These are phyloP conservation scores for Agriopis leucophaearia DNA, from an alignment of 2,888 invertebrate genomes.

Conservation along the genomic window DNA sequence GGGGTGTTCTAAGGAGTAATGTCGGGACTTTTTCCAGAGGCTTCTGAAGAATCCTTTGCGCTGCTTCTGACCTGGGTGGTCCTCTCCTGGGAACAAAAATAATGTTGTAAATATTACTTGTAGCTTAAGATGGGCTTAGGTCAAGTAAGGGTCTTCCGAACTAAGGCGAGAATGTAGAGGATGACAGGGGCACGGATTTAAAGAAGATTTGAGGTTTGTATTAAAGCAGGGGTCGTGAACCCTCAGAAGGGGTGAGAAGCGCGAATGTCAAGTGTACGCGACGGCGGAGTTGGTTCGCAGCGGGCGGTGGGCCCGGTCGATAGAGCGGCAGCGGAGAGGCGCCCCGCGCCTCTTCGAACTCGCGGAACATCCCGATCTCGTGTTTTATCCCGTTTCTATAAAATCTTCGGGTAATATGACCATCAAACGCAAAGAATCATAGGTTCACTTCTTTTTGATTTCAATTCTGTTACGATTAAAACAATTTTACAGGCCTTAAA, in stretches of 20 bases:
- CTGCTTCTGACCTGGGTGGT: conserved; percentile 89
- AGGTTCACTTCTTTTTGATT: not conserved
- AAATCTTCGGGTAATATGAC: not conserved
- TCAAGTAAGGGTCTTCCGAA: no score
- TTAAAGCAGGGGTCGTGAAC: conserved; percentile 55
- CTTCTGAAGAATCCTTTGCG: conserved; percentile 96
- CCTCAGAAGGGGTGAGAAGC: conserved; percentile 49
- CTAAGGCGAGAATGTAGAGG: no score
- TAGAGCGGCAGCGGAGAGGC: conserved; percentile 48
- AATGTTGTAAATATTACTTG: conserved; percentile 14
- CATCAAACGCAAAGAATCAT: not conserved
- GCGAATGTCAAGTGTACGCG: conserved; percentile 77
- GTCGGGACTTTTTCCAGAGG: conserved; percentile 95
- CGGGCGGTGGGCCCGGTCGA: conserved; percentile 54
- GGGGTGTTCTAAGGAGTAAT: conserved; percentile 95
- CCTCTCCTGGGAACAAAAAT: conserved; percentile 87
- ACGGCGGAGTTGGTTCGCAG: conserved; percentile 28
- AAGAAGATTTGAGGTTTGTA: not conserved
- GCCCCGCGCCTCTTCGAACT: conserved; percentile 20
- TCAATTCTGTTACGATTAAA: not conserved
- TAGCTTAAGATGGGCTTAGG: not conserved
- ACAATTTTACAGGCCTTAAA: not conserved
- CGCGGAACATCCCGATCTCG: conserved; percentile 21
- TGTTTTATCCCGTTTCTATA: conserved; percentile 12
- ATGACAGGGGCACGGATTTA: no score